A percentile compares a stretch with the other conserved stretches of the same genome.
Evolutionary conservation across 2,888 invertebrate genomes (phyloP).

Genomic region (Xestia sexstrigata): DNA sequence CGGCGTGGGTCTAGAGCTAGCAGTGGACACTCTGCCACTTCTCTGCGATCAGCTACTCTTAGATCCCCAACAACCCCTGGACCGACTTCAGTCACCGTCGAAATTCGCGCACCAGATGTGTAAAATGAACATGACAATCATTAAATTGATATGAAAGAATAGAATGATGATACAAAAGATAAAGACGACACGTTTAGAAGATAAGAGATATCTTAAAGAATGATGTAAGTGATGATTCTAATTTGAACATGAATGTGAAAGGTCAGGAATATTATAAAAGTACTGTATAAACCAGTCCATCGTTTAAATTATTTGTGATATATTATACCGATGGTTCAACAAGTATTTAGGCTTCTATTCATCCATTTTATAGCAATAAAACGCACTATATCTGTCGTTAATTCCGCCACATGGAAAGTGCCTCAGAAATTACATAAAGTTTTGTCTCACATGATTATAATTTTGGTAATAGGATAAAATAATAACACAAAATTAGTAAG

Average conservation of each 20-base stretch:
- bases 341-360: conserved; percentile 82
- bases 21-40: conserved; percentile 94
- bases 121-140: conserved; percentile 73
- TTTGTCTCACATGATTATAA: conserved; percentile 75
- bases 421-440: conserved; percentile 80
- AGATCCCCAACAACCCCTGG: conserved; percentile 85
- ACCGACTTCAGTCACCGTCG: conserved; percentile 92
- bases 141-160: conserved; percentile 25
- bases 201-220: conserved; percentile 42
- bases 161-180: conserved; percentile 31
- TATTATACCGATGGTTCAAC: conserved; percentile 81
- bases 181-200: conserved; percentile 36
- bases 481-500: conserved; percentile 70
- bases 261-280: conserved; percentile 55
- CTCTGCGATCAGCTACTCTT: conserved; percentile 92
- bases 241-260: conserved; percentile 41
- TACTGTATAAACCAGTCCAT: conserved; percentile 83
- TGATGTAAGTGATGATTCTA: conserved; percentile 59
- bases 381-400: conserved; percentile 78
- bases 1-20: conserved; percentile 94
- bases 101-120: conserved; percentile 93
- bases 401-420: conserved; percentile 86
- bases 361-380: conserved; percentile 79
- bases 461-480: conserved; percentile 67
- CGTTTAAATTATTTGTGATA: conserved; percentile 88